These are phyloP conservation scores for Parthenolecanium corni DNA, from an alignment of 2,888 invertebrate genomes.

Conservation along the genomic window DNA sequence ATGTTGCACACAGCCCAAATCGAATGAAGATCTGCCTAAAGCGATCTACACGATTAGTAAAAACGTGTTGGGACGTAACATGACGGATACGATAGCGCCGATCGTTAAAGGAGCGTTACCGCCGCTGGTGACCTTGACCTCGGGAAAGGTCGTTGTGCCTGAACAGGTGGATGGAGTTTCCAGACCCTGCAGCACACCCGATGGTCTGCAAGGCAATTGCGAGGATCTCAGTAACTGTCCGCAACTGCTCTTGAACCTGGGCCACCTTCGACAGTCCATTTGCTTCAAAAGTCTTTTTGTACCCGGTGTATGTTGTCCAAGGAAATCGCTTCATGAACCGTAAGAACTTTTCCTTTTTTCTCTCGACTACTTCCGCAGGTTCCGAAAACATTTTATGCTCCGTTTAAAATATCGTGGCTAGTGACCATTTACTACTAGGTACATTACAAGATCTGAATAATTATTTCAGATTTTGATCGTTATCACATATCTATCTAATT, in stretches of 20 bases:
- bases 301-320: slow-evolving; percentile 83
- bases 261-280: slow-evolving; percentile 68
- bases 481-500: no score
- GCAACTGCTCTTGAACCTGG: slow-evolving; percentile 65
- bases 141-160: slow-evolving; percentile 35
- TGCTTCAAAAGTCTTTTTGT: slow-evolving; percentile 85
- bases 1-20: slow-evolving; percentile 41
- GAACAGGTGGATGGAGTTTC: slow-evolving; percentile 39
- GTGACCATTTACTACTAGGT: no score
- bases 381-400: no score
- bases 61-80: slow-evolving; percentile 63
- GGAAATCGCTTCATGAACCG: slow-evolving; percentile 23
- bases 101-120: slow-evolving; percentile 46
- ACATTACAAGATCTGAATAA: no score
- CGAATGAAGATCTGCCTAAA: slow-evolving; percentile 51
- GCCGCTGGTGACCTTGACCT: slow-evolving; percentile 37
- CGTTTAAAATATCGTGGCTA: background rate
- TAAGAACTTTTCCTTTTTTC: slow-evolving; percentile 14
- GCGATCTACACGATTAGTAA: slow-evolving; percentile 70
- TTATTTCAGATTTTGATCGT: no score
- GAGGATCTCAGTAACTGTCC: slow-evolving; percentile 83
- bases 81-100: slow-evolving; percentile 68
- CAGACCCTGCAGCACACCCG: slow-evolving; percentile 66
- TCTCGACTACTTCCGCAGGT: no score
- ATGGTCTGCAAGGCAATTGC: slow-evolving; percentile 65